Evolutionary conservation across 2,888 invertebrate genomes (phyloP), one percentile per base, ranked within the genome.

Genomic region (Aspidapion aeneum): DNA sequence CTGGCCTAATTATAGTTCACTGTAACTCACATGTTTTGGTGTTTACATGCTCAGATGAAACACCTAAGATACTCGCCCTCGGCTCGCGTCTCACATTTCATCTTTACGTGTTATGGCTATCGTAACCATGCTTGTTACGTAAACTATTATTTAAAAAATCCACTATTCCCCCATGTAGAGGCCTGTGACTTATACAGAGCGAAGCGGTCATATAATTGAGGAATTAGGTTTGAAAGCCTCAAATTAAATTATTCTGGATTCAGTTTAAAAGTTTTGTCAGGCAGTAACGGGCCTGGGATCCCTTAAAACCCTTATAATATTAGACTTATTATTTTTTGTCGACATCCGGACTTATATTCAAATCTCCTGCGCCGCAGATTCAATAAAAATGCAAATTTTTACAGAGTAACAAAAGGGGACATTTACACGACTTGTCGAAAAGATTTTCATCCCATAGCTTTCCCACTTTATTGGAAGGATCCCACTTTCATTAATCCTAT

Each of bases 241-340:
- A 69, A 69, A 70, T 69, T 70, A 65, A 70, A 69, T 67, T 68
- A 69, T 63, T 65, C 63, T 61, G 60, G 66, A 58, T 64, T 60
- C 58, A 61, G 58, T 35, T 35, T n/a, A 12, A 61, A 63, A 65
- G 60, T 65, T 67, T 63, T 61, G 58, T 61, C 57, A 58, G 62
- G 69, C 63, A 35, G 5, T 7, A 35, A 12, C 35, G 35, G 3
- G 35, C 35, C n/a, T n/a, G 58, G 57, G 18, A 58, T 50, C 61
- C 58, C 64, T 50, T 66, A 75, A 75, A 35, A 21, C 21, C 21
- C 21, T 75, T 76, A 83, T 84, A 83, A 85, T 85, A 85, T 85
- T 85, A 85, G 84, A 82, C 83, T 84, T 84, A 85, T 85, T 84
- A 85, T 85, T 85, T 85, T 86, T 85, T 85, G 85, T 79, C 77